Evolutionary conservation across 2,888 invertebrate genomes (phyloP), one percentile per base, ranked within the genome.

Genomic region (Hydriomena furcata): DNA sequence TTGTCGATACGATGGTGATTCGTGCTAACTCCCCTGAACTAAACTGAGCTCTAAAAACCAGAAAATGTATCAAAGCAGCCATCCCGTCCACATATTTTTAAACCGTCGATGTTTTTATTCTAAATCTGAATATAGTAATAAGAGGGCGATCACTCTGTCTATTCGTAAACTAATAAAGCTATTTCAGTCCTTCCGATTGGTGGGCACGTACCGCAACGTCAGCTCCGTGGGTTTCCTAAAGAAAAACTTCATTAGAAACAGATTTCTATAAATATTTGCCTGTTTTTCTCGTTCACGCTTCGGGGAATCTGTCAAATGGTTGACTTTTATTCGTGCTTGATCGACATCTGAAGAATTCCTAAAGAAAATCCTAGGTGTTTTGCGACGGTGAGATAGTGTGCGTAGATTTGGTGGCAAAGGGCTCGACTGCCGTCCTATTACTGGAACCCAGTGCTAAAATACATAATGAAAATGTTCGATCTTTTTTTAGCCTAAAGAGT

Each of bases 121-220:
- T 73, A 66, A 72, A 69, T 77, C 79, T 77, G 73, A 73, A 82
- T 83, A 82, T 82, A 84, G 81, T 75, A 67, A 66, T 71, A 76
- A 71, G 82, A 83, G 86, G 85, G 84, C 84, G 82, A 82, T 84
- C 80, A 79, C 82, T 79, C 78, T 66, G 58, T 81, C 82, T 85
- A 84, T 86, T 84, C 76, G 75, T 80, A 78, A 76, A 79, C 79
- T 77, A 79, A 79, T 79, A 77, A 75, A 78, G 77, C 71, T 87
- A 87, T 87, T 87, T 86, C 73, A 71, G 78, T 69, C 68, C 71
- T 74, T 76, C 71, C 78, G 71, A 76, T 77, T 53, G 40, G 49
- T 49, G 49, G 43, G 52, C 34, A 44, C 17, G 23, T 32, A 21
- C 24, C 47, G 21, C 8, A 28, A 24, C 42, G 47, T 49, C 38